A percentile compares a stretch with the other conserved stretches of the same genome.
phyloP scores from a whole-genome alignment of 2,113 vertebrate genomes.

The Thamnaconus septentrionalis region DNA sequence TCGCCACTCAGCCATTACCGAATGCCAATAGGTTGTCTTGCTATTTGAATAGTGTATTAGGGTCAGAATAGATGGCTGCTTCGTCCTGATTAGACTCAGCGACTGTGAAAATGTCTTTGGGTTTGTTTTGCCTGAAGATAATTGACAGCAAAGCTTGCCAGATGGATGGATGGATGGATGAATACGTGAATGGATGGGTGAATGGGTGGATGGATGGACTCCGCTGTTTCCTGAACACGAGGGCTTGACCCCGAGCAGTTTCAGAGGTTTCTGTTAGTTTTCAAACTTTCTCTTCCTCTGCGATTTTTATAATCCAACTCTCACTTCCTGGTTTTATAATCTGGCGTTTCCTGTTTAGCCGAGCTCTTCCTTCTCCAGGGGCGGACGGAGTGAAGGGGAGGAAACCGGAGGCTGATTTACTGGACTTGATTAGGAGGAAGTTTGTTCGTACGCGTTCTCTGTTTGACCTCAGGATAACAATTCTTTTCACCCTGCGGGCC shows the following conservation, averaged over 20 bases:
- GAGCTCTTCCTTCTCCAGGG: slow-evolving; percentile 46
- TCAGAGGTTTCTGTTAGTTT: slow-evolving; percentile 33
- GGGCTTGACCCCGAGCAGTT: slow-evolving; percentile 3
- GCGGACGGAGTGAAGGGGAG: slow-evolving; percentile 34
- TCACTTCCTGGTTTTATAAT: slow-evolving; percentile 63
- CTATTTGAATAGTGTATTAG: slow-evolving; percentile 56
- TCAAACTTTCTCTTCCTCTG: slow-evolving; percentile 63
- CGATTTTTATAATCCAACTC: slow-evolving; percentile 56
- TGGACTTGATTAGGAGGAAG: slow-evolving; percentile 67
- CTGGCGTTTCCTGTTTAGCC: slow-evolving; percentile 61
- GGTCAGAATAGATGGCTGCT: slow-evolving; percentile 23
- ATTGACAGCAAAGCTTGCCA: neutral
- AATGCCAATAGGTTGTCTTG: slow-evolving; percentile 67
- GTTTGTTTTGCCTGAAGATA: slow-evolving; percentile 14
- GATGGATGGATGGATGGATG: neutral
- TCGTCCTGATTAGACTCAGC: neutral
- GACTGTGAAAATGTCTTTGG: slow-evolving; percentile 22
- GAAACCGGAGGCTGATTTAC: slow-evolving; percentile 51
- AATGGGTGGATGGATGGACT: neutral
- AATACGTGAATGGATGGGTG: neutral
- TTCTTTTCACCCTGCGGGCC: slow-evolving; percentile 44
- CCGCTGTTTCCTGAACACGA: neutral
- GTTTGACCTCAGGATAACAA: slow-evolving; percentile 65
- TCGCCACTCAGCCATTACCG: slow-evolving; percentile 60
- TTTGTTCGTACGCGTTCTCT: slow-evolving; percentile 54